Conservation (phyloP, 2,113 vertebrate species). For the Labeo rohita region DNA sequence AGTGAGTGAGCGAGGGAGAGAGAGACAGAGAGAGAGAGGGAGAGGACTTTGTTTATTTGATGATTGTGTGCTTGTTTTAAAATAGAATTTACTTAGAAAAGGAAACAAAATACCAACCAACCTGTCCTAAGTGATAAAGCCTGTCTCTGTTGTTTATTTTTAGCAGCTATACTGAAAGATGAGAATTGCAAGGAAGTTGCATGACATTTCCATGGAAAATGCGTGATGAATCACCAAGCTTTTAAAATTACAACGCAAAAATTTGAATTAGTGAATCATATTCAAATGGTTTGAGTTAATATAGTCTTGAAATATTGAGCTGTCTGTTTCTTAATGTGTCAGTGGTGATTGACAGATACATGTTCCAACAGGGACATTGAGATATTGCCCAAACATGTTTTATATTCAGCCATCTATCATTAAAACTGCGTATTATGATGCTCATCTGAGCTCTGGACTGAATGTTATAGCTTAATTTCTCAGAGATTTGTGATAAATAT, state of each 20-base stretch:
- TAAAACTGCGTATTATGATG: background rate
- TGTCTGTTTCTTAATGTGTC: background rate
- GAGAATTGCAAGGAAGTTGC: background rate
- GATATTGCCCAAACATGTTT: conserved; percentile 2
- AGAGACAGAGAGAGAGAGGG: background rate
- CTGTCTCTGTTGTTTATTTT: background rate
- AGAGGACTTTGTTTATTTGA: background rate
- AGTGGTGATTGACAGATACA: background rate
- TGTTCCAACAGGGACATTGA: background rate
- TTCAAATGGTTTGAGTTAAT: background rate
- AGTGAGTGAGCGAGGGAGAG: background rate
- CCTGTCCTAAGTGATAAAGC: background rate
- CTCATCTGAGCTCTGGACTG: background rate
- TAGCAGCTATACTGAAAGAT: background rate
- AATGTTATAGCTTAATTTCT: background rate
- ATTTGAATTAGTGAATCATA: background rate
- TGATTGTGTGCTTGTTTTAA: background rate
- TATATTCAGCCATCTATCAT: background rate
- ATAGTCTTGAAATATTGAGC: background rate
- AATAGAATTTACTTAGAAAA: background rate
- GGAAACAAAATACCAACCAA: background rate
- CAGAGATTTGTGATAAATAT: background rate
- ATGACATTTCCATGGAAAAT: background rate
- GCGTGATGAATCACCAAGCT: background rate
- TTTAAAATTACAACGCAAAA: background rate